Evolutionary conservation across 2,888 invertebrate genomes (phyloP).

Genomic region (Chrysopilus asiliformis): DNA sequence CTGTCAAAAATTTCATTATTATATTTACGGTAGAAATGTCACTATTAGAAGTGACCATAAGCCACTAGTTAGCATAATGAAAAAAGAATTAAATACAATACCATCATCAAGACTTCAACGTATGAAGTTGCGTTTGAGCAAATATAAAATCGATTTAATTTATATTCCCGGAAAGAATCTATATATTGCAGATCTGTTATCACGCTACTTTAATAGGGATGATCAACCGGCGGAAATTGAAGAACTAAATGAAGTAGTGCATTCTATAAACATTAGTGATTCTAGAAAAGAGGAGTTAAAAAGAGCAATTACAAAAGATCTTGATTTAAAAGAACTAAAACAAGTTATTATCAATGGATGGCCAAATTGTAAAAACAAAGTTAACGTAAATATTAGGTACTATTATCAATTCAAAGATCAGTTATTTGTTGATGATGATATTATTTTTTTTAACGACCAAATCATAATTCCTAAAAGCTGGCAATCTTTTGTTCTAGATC

Average conservation of each 20-base stretch:
- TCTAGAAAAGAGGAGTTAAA: not conserved
- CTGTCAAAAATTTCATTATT: conserved; percentile 19
- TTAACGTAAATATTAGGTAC: not conserved
- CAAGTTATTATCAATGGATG: not conserved
- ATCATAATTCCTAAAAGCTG: no score
- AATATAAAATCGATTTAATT: conserved; percentile 3
- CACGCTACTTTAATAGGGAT: conserved; percentile 2
- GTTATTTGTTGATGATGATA: not conserved
- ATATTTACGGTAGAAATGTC: conserved; percentile 18
- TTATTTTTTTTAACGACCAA: conserved; percentile 1
- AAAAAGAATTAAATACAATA: no score
- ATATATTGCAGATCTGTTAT: conserved; percentile 6
- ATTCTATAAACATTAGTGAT: not conserved
- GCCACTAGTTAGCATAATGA: conserved; percentile 20
- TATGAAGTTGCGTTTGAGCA: conserved; percentile 7
- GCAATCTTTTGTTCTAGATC: no score
- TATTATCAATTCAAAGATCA: conserved; percentile 7
- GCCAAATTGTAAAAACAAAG: not conserved
- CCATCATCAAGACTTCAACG: not conserved
- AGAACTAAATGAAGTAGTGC: not conserved
- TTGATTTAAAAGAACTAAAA: no score
- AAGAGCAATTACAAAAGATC: conserved; percentile 1
- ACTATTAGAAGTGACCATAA: conserved; percentile 21
- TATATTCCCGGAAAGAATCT: conserved; percentile 8
- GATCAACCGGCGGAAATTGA: conserved; percentile 1